Percentiles rank a stretch among this genome's conserved stretches.
Conservation (phyloP, 2,888 invertebrate genomes). For the Yponomeuta evonymella region DNA sequence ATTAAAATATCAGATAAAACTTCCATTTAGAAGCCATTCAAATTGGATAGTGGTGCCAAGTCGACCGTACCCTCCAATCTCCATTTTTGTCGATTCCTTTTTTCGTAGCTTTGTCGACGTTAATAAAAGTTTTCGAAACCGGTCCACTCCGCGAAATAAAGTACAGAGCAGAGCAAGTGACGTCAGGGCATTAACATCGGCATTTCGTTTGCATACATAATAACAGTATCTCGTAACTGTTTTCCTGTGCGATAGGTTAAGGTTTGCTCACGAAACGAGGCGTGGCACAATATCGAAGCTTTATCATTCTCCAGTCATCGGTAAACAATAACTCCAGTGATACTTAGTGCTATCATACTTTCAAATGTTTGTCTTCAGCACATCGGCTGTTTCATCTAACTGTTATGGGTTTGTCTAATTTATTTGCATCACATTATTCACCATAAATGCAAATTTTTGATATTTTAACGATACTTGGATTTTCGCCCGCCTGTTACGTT, state of each 20-base stretch:
- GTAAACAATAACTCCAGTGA: neutral
- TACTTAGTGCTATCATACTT: neutral
- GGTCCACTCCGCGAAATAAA: neutral
- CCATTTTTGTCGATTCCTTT: neutral
- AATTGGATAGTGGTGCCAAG: no score
- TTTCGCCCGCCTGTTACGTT: no score
- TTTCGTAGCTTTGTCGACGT: neutral
- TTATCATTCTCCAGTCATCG: neutral
- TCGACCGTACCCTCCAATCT: neutral
- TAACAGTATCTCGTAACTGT: slow-evolving; percentile 5
- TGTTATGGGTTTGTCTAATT: neutral
- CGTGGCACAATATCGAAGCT: neutral
- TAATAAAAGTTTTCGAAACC: neutral
- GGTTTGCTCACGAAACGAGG: neutral
- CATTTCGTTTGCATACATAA: slow-evolving; percentile 9
- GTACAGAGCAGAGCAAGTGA: slow-evolving; percentile 6
- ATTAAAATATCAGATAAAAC: no score
- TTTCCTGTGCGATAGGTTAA: neutral
- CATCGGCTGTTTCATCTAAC: neutral
- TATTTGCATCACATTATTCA: no score
- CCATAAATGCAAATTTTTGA: no score
- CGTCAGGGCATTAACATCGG: slow-evolving; percentile 6
- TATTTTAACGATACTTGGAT: no score
- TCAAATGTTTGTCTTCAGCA: neutral
- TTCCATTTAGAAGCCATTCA: no score